Base-by-base conservation (phyloP, 2,797 vertebrate species). In the Siniperca scherzeri region DNA sequence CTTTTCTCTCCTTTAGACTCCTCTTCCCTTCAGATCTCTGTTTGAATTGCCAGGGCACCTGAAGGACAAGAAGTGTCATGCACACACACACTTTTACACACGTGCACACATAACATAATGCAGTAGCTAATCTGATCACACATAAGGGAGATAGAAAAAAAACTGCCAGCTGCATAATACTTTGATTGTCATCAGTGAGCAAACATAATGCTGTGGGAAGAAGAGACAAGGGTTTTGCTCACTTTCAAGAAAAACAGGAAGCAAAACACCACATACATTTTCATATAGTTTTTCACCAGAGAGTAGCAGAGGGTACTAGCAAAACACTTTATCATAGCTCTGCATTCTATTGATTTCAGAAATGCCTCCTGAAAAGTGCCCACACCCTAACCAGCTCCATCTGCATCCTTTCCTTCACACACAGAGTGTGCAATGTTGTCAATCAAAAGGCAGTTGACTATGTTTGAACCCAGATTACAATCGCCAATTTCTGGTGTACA, bases 111-210 rank as follows among this genome's bases (percentile, higher is more conserved):
- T 30, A 44, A 33, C 59, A 48, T 27, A 69, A 88, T 64, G 80
- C 64, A 27, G 64, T 40, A 56, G 74, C 52, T 89, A 80, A 90
- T 92, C 91, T 87, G 64, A 83, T 88, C 80, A 89, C 91, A 89
- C 71, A 84, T 8, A 61, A 55, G 33, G 50, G 57, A 36, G 71
- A 72, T 7, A 59, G 50, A 70, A 62, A 73, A 68, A 75, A 68
- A 68, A n/a, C 68, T 82, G 44, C 61, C 64, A 72, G 73, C 74
- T 72, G 68, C 66, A 85, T 91, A 79, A 91, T 90, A 62, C 57
- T 33, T 11, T 68, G 85, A 89, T 70, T 59, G 62, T 80, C 72
- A 84, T 86, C 85, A 72, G 78, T 46, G 75, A 81, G 75, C 50
- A 88, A 90, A 89, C 75, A 80, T 42, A 38, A 61, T 62, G 56